These are phyloP conservation scores for Holacanthus passer DNA, from an alignment of 2,113 vertebrate genomes.

Conservation along the genomic window DNA sequence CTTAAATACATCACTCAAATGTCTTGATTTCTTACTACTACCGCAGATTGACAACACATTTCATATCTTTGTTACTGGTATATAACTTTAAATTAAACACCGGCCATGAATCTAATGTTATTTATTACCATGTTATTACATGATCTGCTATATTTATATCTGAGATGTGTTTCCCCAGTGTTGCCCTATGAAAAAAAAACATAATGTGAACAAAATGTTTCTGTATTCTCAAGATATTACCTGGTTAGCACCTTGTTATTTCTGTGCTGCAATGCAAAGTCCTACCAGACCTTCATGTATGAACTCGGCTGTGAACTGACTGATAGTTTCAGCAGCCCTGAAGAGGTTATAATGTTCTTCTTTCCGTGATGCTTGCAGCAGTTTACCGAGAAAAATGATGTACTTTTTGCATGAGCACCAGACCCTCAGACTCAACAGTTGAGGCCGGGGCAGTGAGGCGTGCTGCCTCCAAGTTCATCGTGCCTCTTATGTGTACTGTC, in stretches of 20 bases:
- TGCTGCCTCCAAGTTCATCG: conserved; percentile 62
- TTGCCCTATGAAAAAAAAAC: background rate
- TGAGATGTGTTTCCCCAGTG: background rate
- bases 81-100: background rate
- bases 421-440: conserved; percentile 22
- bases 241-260: background rate
- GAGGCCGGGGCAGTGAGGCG: conserved; percentile 30
- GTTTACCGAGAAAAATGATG: background rate
- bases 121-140: background rate
- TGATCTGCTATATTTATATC: background rate
- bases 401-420: background rate
- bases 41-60: background rate
- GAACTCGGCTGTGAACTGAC: background rate
- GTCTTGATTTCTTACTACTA: background rate
- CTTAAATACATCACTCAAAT: background rate
- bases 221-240: background rate
- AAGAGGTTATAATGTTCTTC: background rate
- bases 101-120: background rate
- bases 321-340: background rate
- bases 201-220: background rate
- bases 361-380: conserved; percentile 9
- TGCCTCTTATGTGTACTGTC: conserved; percentile 48
- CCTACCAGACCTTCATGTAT: background rate
- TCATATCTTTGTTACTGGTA: background rate
- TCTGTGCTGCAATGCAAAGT: background rate